Evolutionary conservation across 23 tunicate species (phyloP), one percentile per base, ranked within the genome.

Genomic region (Trididemnum miniatum): DNA sequence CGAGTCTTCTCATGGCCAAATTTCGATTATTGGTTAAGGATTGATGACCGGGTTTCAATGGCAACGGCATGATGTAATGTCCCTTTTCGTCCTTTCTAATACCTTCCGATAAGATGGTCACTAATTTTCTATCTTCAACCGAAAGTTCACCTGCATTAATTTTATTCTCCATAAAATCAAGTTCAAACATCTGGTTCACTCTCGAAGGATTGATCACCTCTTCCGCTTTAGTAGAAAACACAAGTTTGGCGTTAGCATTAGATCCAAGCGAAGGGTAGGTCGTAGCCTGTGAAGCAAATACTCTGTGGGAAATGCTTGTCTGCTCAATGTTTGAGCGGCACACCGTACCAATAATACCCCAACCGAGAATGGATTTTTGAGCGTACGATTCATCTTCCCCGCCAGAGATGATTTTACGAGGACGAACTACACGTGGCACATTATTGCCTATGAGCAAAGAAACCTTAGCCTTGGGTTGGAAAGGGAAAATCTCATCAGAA

Each of bases 331-430:
- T 69, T 7, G 75, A 32, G 25, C 18, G 5, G 25, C 80, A 23
- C 2, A 77, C 69, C 2, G 29, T n/a, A 2, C 69, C 69, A 25
- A 77, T 36, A 3, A 77, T 77, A 51, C 82, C 82, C 82, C 82
- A 77, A 2, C 82, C 82, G 1, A 77, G 67, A 2, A 77, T 2
- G 20, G 69, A 77, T 32, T 30, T 52, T 25, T 77, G 82, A 2
- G 67, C 69, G 37, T 54, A 77, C 9, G 82, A 69, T 32, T 77
- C 67, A 54, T 77, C 82, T 2, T 77, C 82, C 7, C 37, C 40
- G 54, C 82, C 82, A 1, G 69, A 31, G 9, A 52, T 20, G 5
- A 77, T 54, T 33, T 77, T 69, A 30, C 69, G 23, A 22, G 69
- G 82, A 30, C 67, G 35, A 7, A 77, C 29, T 34, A 36, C 82